A percentile compares a stretch with the other conserved stretches of the same genome.
phyloP scores from a whole-genome alignment of 2,888 invertebrate genomes.

The Nomada fucata region DNA sequence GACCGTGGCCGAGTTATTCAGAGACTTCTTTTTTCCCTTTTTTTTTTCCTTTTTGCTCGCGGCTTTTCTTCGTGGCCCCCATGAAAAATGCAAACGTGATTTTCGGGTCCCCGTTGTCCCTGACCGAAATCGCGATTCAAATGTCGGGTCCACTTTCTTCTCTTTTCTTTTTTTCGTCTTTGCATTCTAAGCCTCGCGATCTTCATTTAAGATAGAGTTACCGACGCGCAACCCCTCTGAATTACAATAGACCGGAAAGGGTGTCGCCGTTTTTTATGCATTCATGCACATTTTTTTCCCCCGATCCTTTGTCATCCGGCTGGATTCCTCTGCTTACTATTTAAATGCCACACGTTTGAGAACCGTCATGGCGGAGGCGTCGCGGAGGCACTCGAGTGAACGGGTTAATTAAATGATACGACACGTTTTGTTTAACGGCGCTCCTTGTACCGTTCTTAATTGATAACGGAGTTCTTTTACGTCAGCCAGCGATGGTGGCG shows the following conservation, averaged over 20 bases:
- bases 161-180: not conserved
- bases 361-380: not conserved
- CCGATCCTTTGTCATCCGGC: not conserved
- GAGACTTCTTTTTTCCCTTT: not conserved
- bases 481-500: too few species aligned
- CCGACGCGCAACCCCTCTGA: constrained; percentile 5
- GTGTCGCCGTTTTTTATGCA: constrained; percentile 31
- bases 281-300: constrained; percentile 17
- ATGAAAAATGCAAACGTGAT: constrained; percentile 49
- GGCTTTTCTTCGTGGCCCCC: not conserved
- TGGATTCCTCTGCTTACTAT: not conserved
- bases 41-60: not conserved
- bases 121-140: constrained; percentile 47
- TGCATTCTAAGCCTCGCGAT: constrained; percentile 21
- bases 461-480: not conserved
- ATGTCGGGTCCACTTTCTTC: not conserved
- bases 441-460: not conserved
- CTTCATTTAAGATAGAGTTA: constrained; percentile 26
- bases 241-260: constrained; percentile 32
- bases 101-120: constrained; percentile 36
- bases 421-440: not conserved
- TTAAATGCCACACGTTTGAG: not conserved
- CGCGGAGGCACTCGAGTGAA: not conserved
- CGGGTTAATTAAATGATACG: not conserved
- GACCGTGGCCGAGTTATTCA: constrained; percentile 47